Percentiles rank a stretch among this genome's conserved stretches.
phyloP scores from a whole-genome alignment of 2,888 invertebrate species.

The Drosophila incognita region DNA sequence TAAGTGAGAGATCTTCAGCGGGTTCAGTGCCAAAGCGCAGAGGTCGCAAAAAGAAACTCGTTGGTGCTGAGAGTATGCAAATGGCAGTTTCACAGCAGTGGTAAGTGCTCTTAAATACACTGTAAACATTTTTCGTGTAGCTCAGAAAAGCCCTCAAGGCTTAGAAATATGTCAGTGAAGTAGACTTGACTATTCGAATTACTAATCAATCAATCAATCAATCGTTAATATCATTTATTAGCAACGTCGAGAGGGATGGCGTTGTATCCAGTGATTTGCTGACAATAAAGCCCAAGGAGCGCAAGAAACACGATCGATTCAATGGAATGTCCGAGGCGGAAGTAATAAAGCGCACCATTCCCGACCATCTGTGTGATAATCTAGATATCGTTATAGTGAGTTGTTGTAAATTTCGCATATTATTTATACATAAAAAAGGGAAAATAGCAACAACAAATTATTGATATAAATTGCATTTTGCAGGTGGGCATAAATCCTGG shows the following conservation, averaged over 20 bases:
- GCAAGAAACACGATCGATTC: constrained; percentile 97
- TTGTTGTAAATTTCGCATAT: constrained; percentile 87
- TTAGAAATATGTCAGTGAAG: neutral
- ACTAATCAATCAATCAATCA: neutral
- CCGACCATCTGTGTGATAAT: constrained; percentile 96
- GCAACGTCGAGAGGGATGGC: constrained; percentile 23
- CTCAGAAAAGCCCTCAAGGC: neutral
- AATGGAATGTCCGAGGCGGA: constrained; percentile 99
- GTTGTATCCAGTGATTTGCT: constrained; percentile 24
- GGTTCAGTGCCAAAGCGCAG: constrained; percentile 90
- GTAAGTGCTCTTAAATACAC: constrained; percentile 32
- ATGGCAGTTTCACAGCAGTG: constrained; percentile 39
- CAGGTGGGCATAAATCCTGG: constrained; percentile 99
- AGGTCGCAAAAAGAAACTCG: constrained; percentile 93
- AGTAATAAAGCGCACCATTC: constrained; percentile 95
- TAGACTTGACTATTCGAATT: neutral
- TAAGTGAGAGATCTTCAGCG: constrained; percentile 11
- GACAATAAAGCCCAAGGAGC: constrained; percentile 88
- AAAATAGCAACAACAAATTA: neutral
- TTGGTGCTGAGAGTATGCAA: constrained; percentile 31
- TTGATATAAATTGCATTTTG: neutral
- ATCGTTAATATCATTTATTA: neutral
- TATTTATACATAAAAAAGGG: neutral
- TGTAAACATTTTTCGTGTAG: neutral
- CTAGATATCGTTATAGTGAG: constrained; percentile 99